Base-by-base conservation (phyloP, 2,797 vertebrate genomes). In the Hippoglossus hippoglossus region DNA sequence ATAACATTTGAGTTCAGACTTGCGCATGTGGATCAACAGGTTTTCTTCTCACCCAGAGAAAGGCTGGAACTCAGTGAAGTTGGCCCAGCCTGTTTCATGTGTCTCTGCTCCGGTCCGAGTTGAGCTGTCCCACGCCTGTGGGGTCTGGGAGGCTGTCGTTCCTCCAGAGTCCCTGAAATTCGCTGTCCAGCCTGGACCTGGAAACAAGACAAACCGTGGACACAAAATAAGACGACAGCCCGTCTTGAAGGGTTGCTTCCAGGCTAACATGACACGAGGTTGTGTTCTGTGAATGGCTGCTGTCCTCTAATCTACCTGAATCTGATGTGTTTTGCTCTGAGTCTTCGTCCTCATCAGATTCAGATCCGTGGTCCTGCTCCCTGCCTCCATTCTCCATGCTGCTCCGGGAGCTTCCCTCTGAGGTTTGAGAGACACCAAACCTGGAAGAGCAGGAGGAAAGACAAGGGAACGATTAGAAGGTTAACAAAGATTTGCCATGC, bases 21-120 rank as follows among this genome's bases (percentile, higher is more conserved):
- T 53, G 13, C 24, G 15, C 16, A 12, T 53, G 24, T 26, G 24
- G 22, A 18, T 12, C 6, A 24, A 9, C 6, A 21, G 19, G 24
- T 50, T 65, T 16, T n/a, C n/a, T 6, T 50, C 77, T 85, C 67
- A 98, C 97, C 97, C 96, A 80, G 95, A 96, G 86, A 97, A 97
- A 26, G 96, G 96, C 86, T 98, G 97, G 86, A 98, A 98, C 92
- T 97, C 96, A 0, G 96, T 95, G 77, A 99, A 98, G 82, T 94
- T 96, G 71, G 97, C 97, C 98, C 97, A 98, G 75, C 96, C 95
- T 19, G 95, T 95, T 66, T 91, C 94, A 72, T 96, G 95, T 2
- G 58, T 71, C 11, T 92, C 61, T 19, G 63, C 88, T 61, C 68
- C 79, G 19, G 64, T 66, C 61, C 0, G 91, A 36, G 11, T 67